These are phyloP conservation scores for Unio delphinus DNA, from an alignment of 2,888 invertebrate species.

Conservation along the genomic window DNA sequence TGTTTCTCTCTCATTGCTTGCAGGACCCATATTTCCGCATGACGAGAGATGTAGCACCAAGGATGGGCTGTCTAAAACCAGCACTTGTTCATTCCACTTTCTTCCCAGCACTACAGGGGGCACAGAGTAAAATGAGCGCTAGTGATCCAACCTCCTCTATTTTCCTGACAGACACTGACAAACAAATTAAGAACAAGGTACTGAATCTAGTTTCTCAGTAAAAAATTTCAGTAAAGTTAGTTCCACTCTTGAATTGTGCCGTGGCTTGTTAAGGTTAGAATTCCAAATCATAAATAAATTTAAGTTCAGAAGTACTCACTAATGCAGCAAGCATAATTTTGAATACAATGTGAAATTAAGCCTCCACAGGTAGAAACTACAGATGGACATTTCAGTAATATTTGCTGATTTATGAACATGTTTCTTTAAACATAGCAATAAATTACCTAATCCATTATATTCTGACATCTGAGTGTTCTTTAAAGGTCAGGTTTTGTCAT, in stretches of 20 bases:
- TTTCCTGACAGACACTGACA: conserved; percentile 93
- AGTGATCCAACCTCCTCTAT: conserved; percentile 94
- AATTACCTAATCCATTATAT: no score
- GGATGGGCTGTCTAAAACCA: conserved; percentile 89
- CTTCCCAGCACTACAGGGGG: conserved; percentile 95
- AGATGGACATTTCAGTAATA: no score
- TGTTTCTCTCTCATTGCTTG: conserved; percentile 6
- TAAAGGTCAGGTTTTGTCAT: no score
- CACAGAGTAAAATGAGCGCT: conserved; percentile 98
- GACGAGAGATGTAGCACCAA: conserved; percentile 97
- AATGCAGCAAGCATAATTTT: no score
- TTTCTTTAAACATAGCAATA: no score
- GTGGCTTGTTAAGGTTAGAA: no score
- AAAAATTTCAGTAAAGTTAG: no score
- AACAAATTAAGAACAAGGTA: conserved; percentile 96
- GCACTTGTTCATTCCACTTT: conserved; percentile 89
- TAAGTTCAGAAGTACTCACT: no score
- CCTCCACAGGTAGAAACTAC: no score
- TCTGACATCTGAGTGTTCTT: no score
- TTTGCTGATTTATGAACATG: no score
- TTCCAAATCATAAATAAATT: not conserved
- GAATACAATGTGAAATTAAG: no score
- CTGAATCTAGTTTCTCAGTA: not conserved
- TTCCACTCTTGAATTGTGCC: not conserved
- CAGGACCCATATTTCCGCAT: conserved; percentile 98